phyloP scores from a whole-genome alignment of 2,888 invertebrate species.

The Dioctria rufipes region DNA sequence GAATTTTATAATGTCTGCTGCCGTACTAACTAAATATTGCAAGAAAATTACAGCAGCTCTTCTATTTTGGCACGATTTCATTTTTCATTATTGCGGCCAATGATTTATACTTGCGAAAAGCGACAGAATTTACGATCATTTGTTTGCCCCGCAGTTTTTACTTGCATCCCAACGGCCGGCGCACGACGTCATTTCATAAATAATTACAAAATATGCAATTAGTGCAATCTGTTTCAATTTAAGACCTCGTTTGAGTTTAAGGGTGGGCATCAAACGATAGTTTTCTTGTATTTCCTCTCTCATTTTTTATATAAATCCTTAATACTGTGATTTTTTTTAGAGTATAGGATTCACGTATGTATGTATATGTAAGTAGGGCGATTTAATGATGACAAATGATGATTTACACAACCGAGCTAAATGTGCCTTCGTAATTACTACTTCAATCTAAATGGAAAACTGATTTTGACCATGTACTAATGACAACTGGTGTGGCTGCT shows the following conservation, averaged over 20 bases:
- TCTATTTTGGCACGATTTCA: conserved; percentile 49
- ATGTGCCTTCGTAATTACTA: no score
- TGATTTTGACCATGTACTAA: no score
- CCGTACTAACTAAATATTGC: conserved; percentile 47
- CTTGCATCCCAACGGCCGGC: conserved; percentile 21
- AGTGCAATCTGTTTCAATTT: conserved; percentile 49
- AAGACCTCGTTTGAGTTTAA: not conserved
- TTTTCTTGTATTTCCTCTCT: no score
- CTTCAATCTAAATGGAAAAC: no score
- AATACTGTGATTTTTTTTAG: no score
- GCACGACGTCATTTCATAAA: conserved; percentile 37
- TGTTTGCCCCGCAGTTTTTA: conserved; percentile 41
- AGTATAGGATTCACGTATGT: no score
- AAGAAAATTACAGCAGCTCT: conserved; percentile 26
- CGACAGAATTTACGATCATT: conserved; percentile 50
- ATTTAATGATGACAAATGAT: no score
- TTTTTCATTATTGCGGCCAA: conserved; percentile 52
- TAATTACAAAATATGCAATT: conserved; percentile 32
- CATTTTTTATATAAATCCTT: no score
- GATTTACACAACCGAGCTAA: no score
- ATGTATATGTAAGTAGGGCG: no score
- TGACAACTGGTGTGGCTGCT: no score
- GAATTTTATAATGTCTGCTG: conserved; percentile 44
- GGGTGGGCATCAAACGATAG: no score
- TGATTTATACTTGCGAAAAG: conserved; percentile 45